A percentile compares a stretch with the other conserved stretches of the same genome.
These are phyloP conservation scores for Disparrhopalites patrizii DNA, from an alignment of 2,888 invertebrate genomes.

Conservation along the genomic window DNA sequence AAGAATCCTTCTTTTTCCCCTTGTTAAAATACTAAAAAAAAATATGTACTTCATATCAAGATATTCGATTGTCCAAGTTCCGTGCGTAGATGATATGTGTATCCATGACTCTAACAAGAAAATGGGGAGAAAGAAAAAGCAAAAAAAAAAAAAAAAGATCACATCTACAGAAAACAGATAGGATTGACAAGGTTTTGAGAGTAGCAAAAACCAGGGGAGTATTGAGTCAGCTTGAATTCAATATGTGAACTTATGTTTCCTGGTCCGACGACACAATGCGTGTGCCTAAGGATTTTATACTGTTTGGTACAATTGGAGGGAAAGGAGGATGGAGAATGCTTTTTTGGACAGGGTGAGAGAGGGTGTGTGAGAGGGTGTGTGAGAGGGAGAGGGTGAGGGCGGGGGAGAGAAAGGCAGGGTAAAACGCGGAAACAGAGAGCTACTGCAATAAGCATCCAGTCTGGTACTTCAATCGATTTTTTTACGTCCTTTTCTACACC, in stretches of 20 bases:
- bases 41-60: too few species aligned
- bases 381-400: not conserved
- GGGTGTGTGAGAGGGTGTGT: not conserved
- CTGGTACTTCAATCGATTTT: constrained; percentile 23
- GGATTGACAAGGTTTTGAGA: constrained; percentile 1
- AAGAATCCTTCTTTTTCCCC: too few species aligned
- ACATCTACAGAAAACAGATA: constrained; percentile 6
- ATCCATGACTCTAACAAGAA: not conserved
- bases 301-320: not conserved
- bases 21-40: too few species aligned
- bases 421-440: not conserved
- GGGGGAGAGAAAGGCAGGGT: not conserved
- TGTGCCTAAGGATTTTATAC: not conserved
- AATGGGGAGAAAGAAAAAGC: not conserved
- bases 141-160: constrained; percentile 6
- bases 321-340: not conserved
- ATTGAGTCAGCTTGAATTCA: too few species aligned
- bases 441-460: constrained; percentile 16
- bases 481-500: constrained; percentile 14
- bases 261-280: too few species aligned
- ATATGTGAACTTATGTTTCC: too few species aligned
- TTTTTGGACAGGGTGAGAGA: not conserved
- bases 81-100: not conserved
- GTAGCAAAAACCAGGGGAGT: constrained; percentile 3
- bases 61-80: too few species aligned